These are phyloP conservation scores for Lasioglossum albipes DNA, from an alignment of 1,140 invertebrate genomes.

Conservation along the genomic window DNA sequence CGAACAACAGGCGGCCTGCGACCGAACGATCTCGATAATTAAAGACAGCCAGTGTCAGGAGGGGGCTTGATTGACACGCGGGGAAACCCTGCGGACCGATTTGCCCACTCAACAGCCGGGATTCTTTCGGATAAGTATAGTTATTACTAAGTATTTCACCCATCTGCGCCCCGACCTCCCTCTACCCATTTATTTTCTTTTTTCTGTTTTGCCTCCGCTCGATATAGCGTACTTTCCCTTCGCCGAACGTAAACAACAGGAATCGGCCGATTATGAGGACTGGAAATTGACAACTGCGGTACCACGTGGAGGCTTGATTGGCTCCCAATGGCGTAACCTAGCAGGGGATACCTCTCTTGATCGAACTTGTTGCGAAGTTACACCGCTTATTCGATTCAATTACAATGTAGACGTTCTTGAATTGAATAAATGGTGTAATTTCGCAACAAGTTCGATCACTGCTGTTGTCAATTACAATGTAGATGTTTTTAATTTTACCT, in stretches of 20 bases:
- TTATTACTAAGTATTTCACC: conserved; percentile 45
- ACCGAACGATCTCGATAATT: conserved; percentile 58
- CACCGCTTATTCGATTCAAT: no score
- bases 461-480: no score
- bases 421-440: no score
- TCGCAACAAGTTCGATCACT: no score
- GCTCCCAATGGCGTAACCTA: conserved; percentile 36
- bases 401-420: no score
- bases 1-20: conserved; percentile 51
- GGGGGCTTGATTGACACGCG: conserved; percentile 57
- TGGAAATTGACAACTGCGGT: conserved; percentile 41
- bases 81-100: conserved; percentile 47
- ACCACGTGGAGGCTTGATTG: conserved; percentile 37
- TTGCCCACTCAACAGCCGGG: conserved; percentile 28
- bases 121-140: conserved; percentile 51
- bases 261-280: conserved; percentile 50
- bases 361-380: no score
- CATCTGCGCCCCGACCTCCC: not conserved
- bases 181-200: not conserved
- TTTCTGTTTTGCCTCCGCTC: not conserved
- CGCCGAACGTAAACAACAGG: conserved; percentile 19
- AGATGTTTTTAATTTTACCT: no score
- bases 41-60: conserved; percentile 46
- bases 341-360: not conserved
- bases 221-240: not conserved